These are phyloP conservation scores for Oreortyx pictus DNA, from an alignment of 2,797 vertebrate genomes.

Conservation along the genomic window DNA sequence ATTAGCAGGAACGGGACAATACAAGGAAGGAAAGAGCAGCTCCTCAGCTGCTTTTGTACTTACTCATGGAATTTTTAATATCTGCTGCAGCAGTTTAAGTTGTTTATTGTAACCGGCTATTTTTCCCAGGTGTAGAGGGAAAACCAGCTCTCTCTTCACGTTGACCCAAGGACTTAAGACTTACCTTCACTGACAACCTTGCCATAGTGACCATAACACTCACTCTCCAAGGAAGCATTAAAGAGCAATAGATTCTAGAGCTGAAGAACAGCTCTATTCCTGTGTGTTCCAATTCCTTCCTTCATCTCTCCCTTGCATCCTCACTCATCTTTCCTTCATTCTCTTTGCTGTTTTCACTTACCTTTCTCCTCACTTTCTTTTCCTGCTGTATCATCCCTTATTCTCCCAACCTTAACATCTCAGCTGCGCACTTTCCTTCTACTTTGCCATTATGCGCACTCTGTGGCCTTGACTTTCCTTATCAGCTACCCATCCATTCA, in stretches of 20 bases:
- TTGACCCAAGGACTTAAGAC: slow-evolving; percentile 46
- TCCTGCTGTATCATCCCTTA: not conserved
- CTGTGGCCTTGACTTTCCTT: not conserved
- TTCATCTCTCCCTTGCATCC: slow-evolving; percentile 51
- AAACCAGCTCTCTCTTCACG: not conserved
- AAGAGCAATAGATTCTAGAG: slow-evolving; percentile 30
- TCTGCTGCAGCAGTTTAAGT: slow-evolving; percentile 1
- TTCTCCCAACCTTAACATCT: not conserved
- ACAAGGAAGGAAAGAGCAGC: slow-evolving; percentile 45
- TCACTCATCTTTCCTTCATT: not conserved
- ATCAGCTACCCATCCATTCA: not conserved
- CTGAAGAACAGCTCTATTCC: slow-evolving; percentile 8
- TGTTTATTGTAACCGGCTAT: not conserved
- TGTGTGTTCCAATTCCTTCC: slow-evolving; percentile 36
- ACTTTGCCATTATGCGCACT: not conserved
- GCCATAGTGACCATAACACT: slow-evolving; percentile 30
- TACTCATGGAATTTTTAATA: slow-evolving; percentile 55
- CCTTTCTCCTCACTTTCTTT: not conserved
- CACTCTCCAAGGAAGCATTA: slow-evolving; percentile 34
- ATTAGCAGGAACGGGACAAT: slow-evolving; percentile 7
- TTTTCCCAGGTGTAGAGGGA: slow-evolving; percentile 7
- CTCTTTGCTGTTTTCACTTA: slow-evolving; percentile 3
- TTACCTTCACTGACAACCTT: slow-evolving; percentile 66
- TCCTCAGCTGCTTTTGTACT: slow-evolving; percentile 55
- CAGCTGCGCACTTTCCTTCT: not conserved